Conservation (phyloP, 2,113 vertebrate genomes). For the Epinephelus moara region DNA sequence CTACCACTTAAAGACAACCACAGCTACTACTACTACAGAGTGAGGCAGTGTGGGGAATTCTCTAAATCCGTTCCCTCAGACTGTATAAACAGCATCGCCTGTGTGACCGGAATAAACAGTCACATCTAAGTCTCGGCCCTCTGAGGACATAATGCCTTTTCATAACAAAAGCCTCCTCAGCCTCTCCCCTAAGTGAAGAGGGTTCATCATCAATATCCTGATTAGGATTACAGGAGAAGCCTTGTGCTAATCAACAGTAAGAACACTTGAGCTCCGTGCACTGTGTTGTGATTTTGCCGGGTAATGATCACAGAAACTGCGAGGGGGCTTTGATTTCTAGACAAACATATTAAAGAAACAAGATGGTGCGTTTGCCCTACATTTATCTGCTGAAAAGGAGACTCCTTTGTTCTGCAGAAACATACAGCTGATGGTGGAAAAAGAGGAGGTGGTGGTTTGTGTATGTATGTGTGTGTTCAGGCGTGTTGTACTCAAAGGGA, state of each 20-base stretch:
- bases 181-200: conserved; percentile 43
- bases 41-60: conserved; percentile 18
- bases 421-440: conserved; percentile 13
- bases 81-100: conserved; percentile 25
- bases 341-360: conserved; percentile 60
- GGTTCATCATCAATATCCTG: conserved; percentile 67
- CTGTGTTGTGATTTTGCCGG: conserved; percentile 53
- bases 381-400: conserved; percentile 37
- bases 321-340: conserved; percentile 61
- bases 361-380: conserved; percentile 23
- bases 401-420: conserved; percentile 17
- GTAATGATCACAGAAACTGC: conserved; percentile 37
- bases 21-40: neutral
- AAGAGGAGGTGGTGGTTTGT: conserved; percentile 8
- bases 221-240: conserved; percentile 64
- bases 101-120: conserved; percentile 16
- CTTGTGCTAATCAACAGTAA: conserved; percentile 64
- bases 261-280: conserved; percentile 54
- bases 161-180: conserved; percentile 51
- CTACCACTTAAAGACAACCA: conserved; percentile 20
- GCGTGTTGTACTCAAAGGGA: conserved; percentile 19
- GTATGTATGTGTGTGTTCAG: conserved; percentile 9
- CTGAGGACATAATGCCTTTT: conserved; percentile 45
- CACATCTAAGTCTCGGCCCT: neutral
- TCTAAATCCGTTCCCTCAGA: conserved; percentile 8